Percentiles rank a stretch among this genome's conserved stretches.
Conservation (phyloP, 30 jellyfish, hydroid and myxozoan genomes). For the Turritopsis dohrnii region DNA sequence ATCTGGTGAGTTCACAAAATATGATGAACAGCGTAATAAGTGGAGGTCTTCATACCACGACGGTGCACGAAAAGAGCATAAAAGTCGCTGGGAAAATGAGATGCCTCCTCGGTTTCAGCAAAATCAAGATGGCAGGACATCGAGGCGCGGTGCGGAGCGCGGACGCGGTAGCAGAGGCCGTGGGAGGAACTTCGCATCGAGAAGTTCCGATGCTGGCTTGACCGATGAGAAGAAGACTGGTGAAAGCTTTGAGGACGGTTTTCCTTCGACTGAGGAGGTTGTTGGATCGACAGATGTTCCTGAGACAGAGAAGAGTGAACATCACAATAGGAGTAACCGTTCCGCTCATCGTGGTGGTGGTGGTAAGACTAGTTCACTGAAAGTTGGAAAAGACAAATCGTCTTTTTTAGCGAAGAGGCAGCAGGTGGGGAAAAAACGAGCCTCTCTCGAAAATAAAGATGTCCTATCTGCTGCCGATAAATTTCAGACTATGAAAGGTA, state of each 20-base stretch:
- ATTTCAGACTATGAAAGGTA: background rate
- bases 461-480: slow-evolving; percentile 98
- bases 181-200: background rate
- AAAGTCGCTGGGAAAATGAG: slow-evolving; percentile 19
- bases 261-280: background rate
- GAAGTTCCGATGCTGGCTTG: background rate
- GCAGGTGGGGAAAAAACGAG: slow-evolving; percentile 83
- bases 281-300: background rate
- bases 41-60: background rate
- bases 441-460: slow-evolving; percentile 55
- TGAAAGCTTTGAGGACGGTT: background rate
- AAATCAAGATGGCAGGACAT: background rate
- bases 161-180: slow-evolving; percentile 34
- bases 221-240: background rate
- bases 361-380: background rate
- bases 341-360: background rate
- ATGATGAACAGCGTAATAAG: background rate
- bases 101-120: slow-evolving; percentile 27
- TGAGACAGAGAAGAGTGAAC: background rate
- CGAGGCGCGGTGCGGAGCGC: slow-evolving; percentile 16
- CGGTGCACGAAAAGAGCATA: background rate
- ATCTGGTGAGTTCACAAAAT: background rate
- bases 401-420: slow-evolving; percentile 98
- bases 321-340: background rate
- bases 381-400: slow-evolving; percentile 12